Percentiles rank a stretch among this genome's conserved stretches.
Evolutionary conservation across 1,140 invertebrate genomes (phyloP).

Genomic region (Ceratosolen fusciceps): DNA sequence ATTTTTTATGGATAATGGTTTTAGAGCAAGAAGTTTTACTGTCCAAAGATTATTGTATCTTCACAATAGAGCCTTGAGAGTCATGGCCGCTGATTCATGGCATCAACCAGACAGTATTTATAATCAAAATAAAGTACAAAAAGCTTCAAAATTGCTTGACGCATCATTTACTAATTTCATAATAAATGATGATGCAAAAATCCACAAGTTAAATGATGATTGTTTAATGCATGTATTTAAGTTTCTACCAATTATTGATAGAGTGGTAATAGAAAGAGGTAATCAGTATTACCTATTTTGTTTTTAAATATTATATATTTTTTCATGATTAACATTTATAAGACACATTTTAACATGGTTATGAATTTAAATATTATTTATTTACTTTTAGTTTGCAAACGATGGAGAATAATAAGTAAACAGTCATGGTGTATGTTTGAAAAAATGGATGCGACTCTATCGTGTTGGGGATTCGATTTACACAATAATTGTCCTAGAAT

Average conservation of each 20-base stretch:
- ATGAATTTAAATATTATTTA: background rate
- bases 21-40: conserved; percentile 60
- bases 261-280: conserved; percentile 65
- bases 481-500: conserved; percentile 16
- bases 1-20: conserved; percentile 34
- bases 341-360: too few species aligned
- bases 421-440: conserved; percentile 62
- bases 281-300: conserved; percentile 9
- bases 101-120: conserved; percentile 67
- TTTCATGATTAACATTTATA: background rate
- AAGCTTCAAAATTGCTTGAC: conserved; percentile 22
- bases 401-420: conserved; percentile 60
- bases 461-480: conserved; percentile 53
- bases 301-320: background rate
- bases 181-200: conserved; percentile 53
- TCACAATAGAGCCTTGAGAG: conserved; percentile 63
- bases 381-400: conserved; percentile 62
- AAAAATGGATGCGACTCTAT: conserved; percentile 53
- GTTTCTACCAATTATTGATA: conserved; percentile 62
- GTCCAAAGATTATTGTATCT: conserved; percentile 57
- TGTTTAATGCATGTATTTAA: conserved; percentile 65
- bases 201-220: conserved; percentile 66
- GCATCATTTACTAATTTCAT: conserved; percentile 41
- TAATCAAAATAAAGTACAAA: conserved; percentile 54
- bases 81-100: conserved; percentile 66